Evolutionary conservation across 1,140 invertebrate species (phyloP).

Genomic region (Tetraneura akinire): DNA sequence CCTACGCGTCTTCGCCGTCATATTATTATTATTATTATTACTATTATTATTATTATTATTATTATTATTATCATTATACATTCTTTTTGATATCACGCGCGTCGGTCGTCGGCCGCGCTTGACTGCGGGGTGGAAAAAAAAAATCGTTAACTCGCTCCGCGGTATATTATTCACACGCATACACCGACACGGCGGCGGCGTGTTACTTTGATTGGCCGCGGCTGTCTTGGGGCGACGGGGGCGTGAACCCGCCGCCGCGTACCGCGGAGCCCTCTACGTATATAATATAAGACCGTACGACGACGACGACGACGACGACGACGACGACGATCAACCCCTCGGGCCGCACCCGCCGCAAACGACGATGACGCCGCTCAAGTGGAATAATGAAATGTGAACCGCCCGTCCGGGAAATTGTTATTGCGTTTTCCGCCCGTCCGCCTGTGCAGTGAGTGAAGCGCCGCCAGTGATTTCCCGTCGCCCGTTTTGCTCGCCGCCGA

Average conservation of each 20-base stretch:
- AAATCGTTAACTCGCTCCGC: constrained; percentile 43
- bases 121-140: constrained; percentile 22
- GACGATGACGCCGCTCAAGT: constrained; percentile 7
- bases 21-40: no score
- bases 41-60: no score
- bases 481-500: constrained; percentile 42
- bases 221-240: constrained; percentile 43
- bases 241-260: constrained; percentile 37
- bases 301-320: neutral
- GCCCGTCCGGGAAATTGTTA: constrained; percentile 51
- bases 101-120: neutral
- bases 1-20: neutral
- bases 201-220: constrained; percentile 49
- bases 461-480: constrained; percentile 34
- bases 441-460: neutral
- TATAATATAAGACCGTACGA: no score
- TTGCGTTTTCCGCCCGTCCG: constrained; percentile 33
- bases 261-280: neutral
- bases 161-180: constrained; percentile 46
- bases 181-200: constrained; percentile 46
- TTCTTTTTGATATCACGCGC: neutral
- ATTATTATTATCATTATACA: neutral
- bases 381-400: constrained; percentile 49
- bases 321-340: constrained; percentile 34
- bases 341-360: neutral